phyloP scores from a whole-genome alignment of 2,888 invertebrate genomes.

The Lasioglossum marginatum region DNA sequence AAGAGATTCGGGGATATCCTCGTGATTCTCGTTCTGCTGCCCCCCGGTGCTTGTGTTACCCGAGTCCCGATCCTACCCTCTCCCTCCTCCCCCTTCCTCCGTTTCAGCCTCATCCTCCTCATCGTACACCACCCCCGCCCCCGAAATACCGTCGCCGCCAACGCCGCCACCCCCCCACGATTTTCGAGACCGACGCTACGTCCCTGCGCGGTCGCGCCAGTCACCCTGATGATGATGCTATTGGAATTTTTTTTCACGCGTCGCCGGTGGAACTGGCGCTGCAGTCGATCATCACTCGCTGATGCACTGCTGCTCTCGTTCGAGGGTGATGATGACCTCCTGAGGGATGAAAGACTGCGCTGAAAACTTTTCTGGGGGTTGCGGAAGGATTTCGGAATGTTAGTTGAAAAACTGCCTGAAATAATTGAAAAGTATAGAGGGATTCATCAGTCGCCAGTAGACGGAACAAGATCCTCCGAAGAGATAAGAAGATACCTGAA shows the following conservation, averaged over 20 bases:
- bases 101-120: not conserved
- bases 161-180: not conserved
- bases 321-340: not conserved
- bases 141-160: constrained; percentile 46
- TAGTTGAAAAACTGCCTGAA: not conserved
- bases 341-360: not conserved
- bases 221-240: constrained; percentile 26
- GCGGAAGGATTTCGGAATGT: not conserved
- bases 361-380: not conserved
- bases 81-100: not conserved
- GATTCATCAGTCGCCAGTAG: not conserved
- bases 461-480: not conserved
- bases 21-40: constrained; percentile 60
- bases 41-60: constrained; percentile 74
- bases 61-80: constrained; percentile 66
- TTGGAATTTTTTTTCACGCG: constrained; percentile 16
- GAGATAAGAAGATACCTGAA: not conserved
- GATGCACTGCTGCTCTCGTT: constrained; percentile 1
- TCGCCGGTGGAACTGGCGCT: not conserved
- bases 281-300: constrained; percentile 6
- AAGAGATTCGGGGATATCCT: constrained; percentile 65
- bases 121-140: not conserved
- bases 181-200: constrained; percentile 15
- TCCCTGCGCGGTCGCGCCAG: constrained; percentile 19
- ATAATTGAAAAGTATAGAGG: not conserved